Evolutionary conservation across 2,888 invertebrate genomes (phyloP), one percentile per base, ranked within the genome.

Genomic region (Brachyptera risi): DNA sequence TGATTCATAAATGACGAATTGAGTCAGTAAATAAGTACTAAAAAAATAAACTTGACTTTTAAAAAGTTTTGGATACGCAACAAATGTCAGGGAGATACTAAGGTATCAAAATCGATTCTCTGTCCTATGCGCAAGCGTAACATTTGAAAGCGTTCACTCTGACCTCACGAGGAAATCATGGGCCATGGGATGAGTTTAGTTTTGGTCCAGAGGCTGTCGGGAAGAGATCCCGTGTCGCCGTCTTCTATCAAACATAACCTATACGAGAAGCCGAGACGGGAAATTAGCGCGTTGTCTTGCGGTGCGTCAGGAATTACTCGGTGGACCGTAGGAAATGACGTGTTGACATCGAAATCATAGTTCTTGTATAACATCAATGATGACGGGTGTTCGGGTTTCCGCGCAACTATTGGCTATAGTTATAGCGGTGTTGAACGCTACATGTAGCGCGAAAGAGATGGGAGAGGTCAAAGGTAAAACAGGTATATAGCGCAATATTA

Each of bases 171-270:
- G 35, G 54, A 54, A 54, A 31, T 35, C 37, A 37, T 54, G 54
- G 54, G 54, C 19, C 37, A 37, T 54, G 54, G 54, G 54, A 54
- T 37, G 54, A 23, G 54, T 54, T 54, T 35, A 54, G 54, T 62
- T 49, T 62, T 51, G 63, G 56, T 50, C 60, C 57, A 57, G 57
- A 56, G 50, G 35, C 27, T 63, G 49, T 24, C 35, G 60, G 40
- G 57, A 56, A 60, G 57, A 56, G 59, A 49, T 58, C 49, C 13
- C 3, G 40, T 49, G 24, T 24, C 17, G 51, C 5, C 19, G 35
- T 31, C 31, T 31, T 5, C 31, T 31, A 5, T 11, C 31, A 11
- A 31, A 11, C n/a, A n/a, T n/a, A n/a, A 9, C 19, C 17, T 15
- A 9, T 21, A 7, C 35, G 35, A 31, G 42, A 42, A 21, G 24